phyloP scores from a whole-genome alignment of 2,888 invertebrate species.

The Eubasilissa splendida region DNA sequence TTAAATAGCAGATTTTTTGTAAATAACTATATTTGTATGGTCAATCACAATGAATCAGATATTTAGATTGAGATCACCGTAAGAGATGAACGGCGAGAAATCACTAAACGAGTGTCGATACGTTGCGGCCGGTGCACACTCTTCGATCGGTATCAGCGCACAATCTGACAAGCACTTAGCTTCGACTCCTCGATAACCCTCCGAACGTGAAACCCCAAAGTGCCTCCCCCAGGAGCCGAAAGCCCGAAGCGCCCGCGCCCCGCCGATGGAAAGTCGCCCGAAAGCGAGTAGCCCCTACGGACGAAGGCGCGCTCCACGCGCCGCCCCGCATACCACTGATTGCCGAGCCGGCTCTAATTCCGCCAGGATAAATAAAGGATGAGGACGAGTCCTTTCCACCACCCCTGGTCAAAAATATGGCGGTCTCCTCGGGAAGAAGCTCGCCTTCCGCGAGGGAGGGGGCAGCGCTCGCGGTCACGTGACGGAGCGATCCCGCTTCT shows the following conservation, averaged over 20 bases:
- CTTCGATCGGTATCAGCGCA: slow-evolving; percentile 27
- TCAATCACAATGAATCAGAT: too few species aligned
- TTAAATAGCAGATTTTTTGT: too few species aligned
- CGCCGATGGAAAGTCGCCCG: slow-evolving; percentile 3
- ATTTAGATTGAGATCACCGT: too few species aligned
- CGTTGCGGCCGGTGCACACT: slow-evolving; percentile 17
- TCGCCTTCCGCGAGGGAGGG: slow-evolving; percentile 43
- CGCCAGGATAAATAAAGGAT: slow-evolving; percentile 56
- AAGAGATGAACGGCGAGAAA: too few species aligned
- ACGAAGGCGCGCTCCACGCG: slow-evolving; percentile 6
- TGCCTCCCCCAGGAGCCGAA: slow-evolving; percentile 16
- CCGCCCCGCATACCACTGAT: slow-evolving; percentile 31
- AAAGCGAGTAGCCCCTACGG: background rate
- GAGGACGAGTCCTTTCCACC: slow-evolving; percentile 57
- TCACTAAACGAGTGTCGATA: background rate
- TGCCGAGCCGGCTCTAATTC: slow-evolving; percentile 41
- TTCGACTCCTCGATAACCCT: slow-evolving; percentile 48
- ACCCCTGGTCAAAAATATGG: slow-evolving; percentile 63
- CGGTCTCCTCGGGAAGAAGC: slow-evolving; percentile 41
- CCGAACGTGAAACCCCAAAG: slow-evolving; percentile 45
- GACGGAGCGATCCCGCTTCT: background rate
- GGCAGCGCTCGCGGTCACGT: slow-evolving; percentile 41
- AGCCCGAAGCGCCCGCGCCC: slow-evolving; percentile 6
- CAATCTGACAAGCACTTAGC: slow-evolving; percentile 52
- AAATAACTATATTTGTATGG: too few species aligned